Evolutionary conservation across 2,888 invertebrate species (phyloP).

Genomic region (Tipula helvola): DNA sequence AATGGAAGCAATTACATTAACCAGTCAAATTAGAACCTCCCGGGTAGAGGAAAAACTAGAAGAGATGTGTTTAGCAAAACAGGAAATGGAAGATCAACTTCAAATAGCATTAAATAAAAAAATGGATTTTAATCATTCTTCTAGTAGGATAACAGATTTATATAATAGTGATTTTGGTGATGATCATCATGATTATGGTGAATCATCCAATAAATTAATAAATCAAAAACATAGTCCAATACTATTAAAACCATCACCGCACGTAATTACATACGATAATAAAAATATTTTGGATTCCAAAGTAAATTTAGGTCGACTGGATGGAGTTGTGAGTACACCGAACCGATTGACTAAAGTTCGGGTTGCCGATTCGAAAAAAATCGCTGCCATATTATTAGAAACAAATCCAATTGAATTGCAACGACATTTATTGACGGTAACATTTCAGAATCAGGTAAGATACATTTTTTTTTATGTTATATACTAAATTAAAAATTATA

Average conservation of each 20-base stretch:
- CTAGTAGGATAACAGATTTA: constrained; percentile 41
- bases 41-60: constrained; percentile 52
- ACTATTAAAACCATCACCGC: constrained; percentile 10
- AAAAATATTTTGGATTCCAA: constrained; percentile 19
- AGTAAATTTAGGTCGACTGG: constrained; percentile 46
- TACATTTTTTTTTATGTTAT: not conserved
- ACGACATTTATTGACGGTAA: constrained; percentile 66
- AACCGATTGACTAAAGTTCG: constrained; percentile 48
- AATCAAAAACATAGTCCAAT: constrained; percentile 7
- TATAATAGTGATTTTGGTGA: constrained; percentile 22
- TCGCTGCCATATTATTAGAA: constrained; percentile 73
- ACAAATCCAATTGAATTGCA: constrained; percentile 70
- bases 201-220: constrained; percentile 7
- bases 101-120: constrained; percentile 43
- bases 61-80: constrained; percentile 42
- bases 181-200: not conserved
- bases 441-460: constrained; percentile 72
- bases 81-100: constrained; percentile 47
- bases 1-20: constrained; percentile 61
- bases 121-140: constrained; percentile 38
- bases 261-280: not conserved
- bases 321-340: constrained; percentile 54
- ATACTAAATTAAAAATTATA: not conserved
- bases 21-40: constrained; percentile 50
- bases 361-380: constrained; percentile 58